Conservation (phyloP, 1,140 invertebrate species). For the Camponotus floridanus region DNA sequence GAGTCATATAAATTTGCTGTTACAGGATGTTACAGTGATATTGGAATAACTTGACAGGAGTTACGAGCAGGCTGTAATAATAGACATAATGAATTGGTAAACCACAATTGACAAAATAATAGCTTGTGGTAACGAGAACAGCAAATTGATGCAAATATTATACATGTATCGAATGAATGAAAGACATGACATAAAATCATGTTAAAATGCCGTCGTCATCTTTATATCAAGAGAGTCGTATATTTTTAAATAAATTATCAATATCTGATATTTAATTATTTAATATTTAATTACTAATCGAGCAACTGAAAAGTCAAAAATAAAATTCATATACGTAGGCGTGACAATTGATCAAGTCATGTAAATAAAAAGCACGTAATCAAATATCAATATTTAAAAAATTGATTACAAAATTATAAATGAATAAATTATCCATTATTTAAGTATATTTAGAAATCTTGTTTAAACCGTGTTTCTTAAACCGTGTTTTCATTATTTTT, state of each 20-base stretch:
- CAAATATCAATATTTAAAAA: background rate
- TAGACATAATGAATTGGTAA: background rate
- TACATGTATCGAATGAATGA: background rate
- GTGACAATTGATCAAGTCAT: background rate
- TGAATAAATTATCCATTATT: background rate
- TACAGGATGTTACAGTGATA: background rate
- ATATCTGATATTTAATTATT: background rate
- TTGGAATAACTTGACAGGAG: background rate
- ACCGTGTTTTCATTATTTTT: too few relatives aligned
- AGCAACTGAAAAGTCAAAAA: background rate
- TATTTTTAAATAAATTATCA: conserved; percentile 21
- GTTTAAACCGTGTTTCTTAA: background rate
- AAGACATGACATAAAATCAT: background rate
- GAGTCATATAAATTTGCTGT: background rate
- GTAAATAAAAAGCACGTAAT: background rate
- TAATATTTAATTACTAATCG: background rate
- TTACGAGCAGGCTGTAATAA: conserved; percentile 6
- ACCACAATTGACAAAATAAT: conserved; percentile 10
- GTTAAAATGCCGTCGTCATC: background rate
- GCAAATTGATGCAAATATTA: background rate
- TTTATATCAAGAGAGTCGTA: background rate
- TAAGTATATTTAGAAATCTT: background rate
- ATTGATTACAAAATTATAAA: background rate
- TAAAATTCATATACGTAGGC: background rate
- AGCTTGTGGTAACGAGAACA: background rate